phyloP scores from a whole-genome alignment of 2,113 vertebrate species.

The Cyprinodon tularosa region DNA sequence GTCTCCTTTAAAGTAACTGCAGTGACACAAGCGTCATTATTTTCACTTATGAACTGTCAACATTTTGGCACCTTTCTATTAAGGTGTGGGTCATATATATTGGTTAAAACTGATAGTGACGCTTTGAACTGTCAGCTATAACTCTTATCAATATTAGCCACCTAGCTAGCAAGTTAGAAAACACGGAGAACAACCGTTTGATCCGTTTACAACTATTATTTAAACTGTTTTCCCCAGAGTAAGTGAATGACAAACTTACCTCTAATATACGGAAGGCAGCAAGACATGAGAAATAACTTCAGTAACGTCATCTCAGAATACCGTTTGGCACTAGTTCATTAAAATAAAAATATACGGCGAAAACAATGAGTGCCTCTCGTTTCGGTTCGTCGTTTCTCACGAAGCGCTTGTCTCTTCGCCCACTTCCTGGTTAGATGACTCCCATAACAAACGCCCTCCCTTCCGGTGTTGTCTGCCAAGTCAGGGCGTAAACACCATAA shows the following conservation, averaged over 20 bases:
- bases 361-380: conserved; percentile 40
- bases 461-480: conserved; percentile 28
- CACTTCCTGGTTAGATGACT: conserved; percentile 57
- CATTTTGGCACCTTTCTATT: neutral
- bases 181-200: conserved; percentile 31
- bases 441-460: conserved; percentile 63
- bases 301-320: conserved; percentile 70
- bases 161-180: conserved; percentile 49
- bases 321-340: conserved; percentile 31
- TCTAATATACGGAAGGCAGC: conserved; percentile 58
- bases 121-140: neutral
- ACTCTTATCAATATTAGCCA: conserved; percentile 40
- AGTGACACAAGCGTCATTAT: neutral
- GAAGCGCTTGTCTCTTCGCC: conserved; percentile 61
- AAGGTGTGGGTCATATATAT: neutral
- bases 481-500: conserved; percentile 16
- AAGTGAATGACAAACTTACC: conserved; percentile 65
- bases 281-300: conserved; percentile 63
- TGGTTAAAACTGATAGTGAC: neutral
- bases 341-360: conserved; percentile 32
- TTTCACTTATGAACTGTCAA: neutral
- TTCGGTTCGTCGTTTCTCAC: conserved; percentile 62
- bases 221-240: conserved; percentile 36
- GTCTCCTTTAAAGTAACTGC: too few relatives aligned
- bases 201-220: conserved; percentile 59